Evolutionary conservation across 2,797 vertebrate species (phyloP).

Genomic region (Eospalax fontanierii): DNA sequence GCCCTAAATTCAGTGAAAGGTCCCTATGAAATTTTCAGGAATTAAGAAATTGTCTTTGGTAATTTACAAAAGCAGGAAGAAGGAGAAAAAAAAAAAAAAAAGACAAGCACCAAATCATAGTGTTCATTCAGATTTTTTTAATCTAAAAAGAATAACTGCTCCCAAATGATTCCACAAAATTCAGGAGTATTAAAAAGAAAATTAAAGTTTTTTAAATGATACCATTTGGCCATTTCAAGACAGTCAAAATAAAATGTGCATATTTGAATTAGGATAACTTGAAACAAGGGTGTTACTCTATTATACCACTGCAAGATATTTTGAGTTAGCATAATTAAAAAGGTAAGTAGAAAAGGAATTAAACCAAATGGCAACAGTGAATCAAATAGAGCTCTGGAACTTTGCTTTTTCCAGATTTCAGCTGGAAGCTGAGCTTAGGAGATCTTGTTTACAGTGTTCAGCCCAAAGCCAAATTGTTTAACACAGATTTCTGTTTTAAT

Average conservation of each 20-base stretch:
- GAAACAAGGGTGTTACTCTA: background rate
- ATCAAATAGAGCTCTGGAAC: background rate
- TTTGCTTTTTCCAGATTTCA: slow-evolving; percentile 25
- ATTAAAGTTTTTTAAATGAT: slow-evolving; percentile 12
- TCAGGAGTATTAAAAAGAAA: slow-evolving; percentile 49
- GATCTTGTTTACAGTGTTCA: background rate
- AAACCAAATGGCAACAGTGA: slow-evolving; percentile 24
- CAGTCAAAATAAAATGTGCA: slow-evolving; percentile 8
- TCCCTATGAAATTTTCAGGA: background rate
- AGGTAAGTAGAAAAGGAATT: background rate
- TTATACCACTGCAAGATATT: background rate
- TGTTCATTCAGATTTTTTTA: background rate
- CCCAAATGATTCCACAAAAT: background rate
- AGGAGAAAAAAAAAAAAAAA: background rate
- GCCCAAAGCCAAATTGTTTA: slow-evolving; percentile 55
- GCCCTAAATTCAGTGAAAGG: slow-evolving; percentile 6
- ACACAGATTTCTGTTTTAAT: slow-evolving; percentile 16
- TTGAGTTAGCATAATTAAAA: background rate
- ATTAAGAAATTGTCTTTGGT: slow-evolving; percentile 3
- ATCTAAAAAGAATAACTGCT: background rate
- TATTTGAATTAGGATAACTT: slow-evolving; percentile 41
- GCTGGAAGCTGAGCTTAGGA: background rate
- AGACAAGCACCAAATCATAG: background rate
- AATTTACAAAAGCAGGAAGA: background rate
- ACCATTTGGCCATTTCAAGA: background rate